These are phyloP conservation scores for Ephydatia muelleri DNA, from an alignment of 37 sponge, comb jelly and placozoan species.

Conservation along the genomic window DNA sequence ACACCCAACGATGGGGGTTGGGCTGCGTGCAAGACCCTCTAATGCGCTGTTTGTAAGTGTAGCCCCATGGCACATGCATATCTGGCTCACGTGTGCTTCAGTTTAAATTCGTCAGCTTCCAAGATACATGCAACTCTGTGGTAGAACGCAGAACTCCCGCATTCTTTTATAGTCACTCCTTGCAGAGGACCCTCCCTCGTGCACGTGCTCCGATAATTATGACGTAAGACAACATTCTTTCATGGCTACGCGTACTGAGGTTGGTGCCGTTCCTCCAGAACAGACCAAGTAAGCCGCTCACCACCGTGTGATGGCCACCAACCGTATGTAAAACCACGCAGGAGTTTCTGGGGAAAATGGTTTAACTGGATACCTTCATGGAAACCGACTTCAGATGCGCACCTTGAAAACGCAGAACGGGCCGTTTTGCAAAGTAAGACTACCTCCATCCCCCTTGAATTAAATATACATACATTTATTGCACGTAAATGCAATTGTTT, in stretches of 20 bases:
- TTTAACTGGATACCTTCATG: conserved; percentile 55
- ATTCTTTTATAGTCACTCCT: not conserved
- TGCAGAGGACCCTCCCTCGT: not conserved
- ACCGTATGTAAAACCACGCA: not conserved
- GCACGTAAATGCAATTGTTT: too few species aligned
- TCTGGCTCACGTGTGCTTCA: too few species aligned
- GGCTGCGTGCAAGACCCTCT: not conserved
- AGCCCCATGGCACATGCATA: too few species aligned
- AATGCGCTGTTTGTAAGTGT: too few species aligned
- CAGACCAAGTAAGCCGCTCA: not conserved
- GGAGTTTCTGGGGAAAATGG: not conserved
- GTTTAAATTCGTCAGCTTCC: too few species aligned
- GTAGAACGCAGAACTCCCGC: too few species aligned
- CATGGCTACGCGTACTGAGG: not conserved
- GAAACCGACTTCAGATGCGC: conserved; percentile 76
- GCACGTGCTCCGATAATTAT: not conserved
- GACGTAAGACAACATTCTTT: not conserved
- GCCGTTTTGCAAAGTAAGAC: conserved; percentile 46
- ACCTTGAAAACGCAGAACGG: conserved; percentile 63
- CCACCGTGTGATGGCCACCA: not conserved
- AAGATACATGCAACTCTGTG: too few species aligned
- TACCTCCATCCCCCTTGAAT: too few species aligned
- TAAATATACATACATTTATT: too few species aligned
- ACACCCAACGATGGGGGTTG: not conserved
- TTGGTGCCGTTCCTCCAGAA: not conserved